Evolutionary conservation across 1,140 invertebrate genomes (phyloP), one percentile per base, ranked within the genome.

Genomic region (Cheumatopsyche charites): DNA sequence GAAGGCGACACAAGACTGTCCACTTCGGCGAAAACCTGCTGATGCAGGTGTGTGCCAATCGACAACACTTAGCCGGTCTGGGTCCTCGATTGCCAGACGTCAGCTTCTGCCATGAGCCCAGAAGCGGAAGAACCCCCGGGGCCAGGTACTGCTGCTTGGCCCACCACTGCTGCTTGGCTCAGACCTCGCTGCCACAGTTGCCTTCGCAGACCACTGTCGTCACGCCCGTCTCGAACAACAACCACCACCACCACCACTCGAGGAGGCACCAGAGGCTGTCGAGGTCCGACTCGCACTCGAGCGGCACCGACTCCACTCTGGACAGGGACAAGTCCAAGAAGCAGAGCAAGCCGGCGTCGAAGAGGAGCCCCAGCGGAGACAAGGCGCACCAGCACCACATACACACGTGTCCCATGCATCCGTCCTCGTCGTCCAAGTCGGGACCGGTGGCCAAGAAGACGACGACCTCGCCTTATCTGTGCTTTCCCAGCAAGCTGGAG

Each of bases 21-120:
- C 90, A 91, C 81, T 91, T 91, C 79, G 90, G 89, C 49, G 90
- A 90, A 76, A 90, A 89, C 78, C 82, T 90, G 4, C 80, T 90
- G 26, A 86, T 89, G 78, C 88, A 90, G 78, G 88, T 90, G 58
- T 90, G 89, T 80, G 87, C 89, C 67, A 89, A 90, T 78, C 78
- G 83, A 12, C 80, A 82, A 5, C 83, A 85, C 68, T 77, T 85
- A 47, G 78, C 83, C 19, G 81, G 82, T 12, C 78, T 85, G 11
- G 83, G 83, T 19, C 82, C 82, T 49, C 79, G 83, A 67, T 76
- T 83, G 45, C 83, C 83, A 21, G 83, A 84, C 78, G 79, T 83
- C 58, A 83, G 81, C 47, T 85, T 85, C 75, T 84, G 82, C 73
- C 83, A 84, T 75, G 83, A 84, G 78, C 78, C 82, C 12, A 79